Evolutionary conservation across 2,888 invertebrate genomes (phyloP).

Genomic region (Tenthredo mesomela): DNA sequence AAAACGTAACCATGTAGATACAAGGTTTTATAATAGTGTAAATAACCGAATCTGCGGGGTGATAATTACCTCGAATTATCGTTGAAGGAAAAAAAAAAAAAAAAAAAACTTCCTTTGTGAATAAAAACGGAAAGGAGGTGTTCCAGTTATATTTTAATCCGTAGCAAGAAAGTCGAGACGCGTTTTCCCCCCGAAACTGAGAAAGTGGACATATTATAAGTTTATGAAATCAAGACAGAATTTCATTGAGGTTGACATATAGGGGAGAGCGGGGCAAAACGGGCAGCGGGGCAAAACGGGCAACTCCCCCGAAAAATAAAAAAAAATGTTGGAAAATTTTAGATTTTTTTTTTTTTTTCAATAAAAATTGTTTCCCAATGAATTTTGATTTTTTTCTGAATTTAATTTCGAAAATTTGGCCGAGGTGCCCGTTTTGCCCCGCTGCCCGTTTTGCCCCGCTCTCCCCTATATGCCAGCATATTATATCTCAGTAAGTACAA

Average conservation of each 20-base stretch:
- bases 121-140: background rate
- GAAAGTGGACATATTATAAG: slow-evolving; percentile 26
- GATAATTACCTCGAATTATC: background rate
- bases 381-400: too few species aligned
- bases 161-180: slow-evolving; percentile 5
- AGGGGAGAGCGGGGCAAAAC: too few species aligned
- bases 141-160: slow-evolving; percentile 17
- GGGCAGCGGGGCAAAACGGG: too few species aligned
- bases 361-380: too few species aligned
- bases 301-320: too few species aligned
- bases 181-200: slow-evolving; percentile 23
- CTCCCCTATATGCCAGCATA: too few species aligned
- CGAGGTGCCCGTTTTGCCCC: too few species aligned
- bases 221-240: background rate
- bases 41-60: background rate
- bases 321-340: too few species aligned
- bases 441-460: too few species aligned
- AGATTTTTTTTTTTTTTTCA: too few species aligned
- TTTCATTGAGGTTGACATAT: background rate
- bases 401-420: too few species aligned
- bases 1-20: background rate
- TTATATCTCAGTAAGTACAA: background rate
- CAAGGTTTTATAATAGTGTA: background rate
- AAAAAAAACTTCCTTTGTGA: background rate
- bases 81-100: background rate